A percentile compares a stretch with the other conserved stretches of the same genome.
phyloP scores from a whole-genome alignment of 2,888 invertebrate genomes.

The Fragum fragum region DNA sequence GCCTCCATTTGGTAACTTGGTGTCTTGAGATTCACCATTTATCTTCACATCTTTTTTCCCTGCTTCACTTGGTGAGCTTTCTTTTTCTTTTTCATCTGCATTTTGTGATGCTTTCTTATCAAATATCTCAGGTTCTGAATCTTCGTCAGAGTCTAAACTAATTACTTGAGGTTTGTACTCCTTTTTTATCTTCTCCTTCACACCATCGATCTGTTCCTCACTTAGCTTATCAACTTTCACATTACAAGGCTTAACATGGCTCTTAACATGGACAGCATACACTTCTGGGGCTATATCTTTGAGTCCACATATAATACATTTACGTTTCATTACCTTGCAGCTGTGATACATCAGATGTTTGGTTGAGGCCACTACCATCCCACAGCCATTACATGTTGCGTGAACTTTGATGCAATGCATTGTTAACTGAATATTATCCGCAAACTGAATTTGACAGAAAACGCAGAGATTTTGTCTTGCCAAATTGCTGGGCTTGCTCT shows the following conservation, averaged over 20 bases:
- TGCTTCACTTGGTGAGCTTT: background rate
- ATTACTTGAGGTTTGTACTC: constrained; percentile 63
- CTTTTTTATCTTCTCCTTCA: constrained; percentile 58
- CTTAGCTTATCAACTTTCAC: constrained; percentile 69
- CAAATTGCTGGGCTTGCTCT: constrained; percentile 32
- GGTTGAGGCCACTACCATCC: constrained; percentile 80
- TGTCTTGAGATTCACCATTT: constrained; percentile 37
- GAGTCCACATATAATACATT: constrained; percentile 77
- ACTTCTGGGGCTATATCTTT: constrained; percentile 67
- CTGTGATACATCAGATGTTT: constrained; percentile 75
- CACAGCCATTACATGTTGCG: constrained; percentile 82
- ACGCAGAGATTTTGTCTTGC: constrained; percentile 75
- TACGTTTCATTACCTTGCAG: constrained; percentile 74
- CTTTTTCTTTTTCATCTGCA: constrained; percentile 1
- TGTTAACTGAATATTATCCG: constrained; percentile 81
- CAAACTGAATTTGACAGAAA: constrained; percentile 81
- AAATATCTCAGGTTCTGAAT: constrained; percentile 58
- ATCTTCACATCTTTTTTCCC: background rate
- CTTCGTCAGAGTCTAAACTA: constrained; percentile 61
- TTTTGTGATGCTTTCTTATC: constrained; percentile 26
- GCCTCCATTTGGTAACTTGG: constrained; percentile 4
- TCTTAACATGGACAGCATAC: constrained; percentile 72
- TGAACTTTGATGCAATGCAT: constrained; percentile 81
- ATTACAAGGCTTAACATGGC: constrained; percentile 78
- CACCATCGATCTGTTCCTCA: constrained; percentile 53